Conservation (phyloP, 2,797 vertebrate species). For the Poecilia picta region DNA sequence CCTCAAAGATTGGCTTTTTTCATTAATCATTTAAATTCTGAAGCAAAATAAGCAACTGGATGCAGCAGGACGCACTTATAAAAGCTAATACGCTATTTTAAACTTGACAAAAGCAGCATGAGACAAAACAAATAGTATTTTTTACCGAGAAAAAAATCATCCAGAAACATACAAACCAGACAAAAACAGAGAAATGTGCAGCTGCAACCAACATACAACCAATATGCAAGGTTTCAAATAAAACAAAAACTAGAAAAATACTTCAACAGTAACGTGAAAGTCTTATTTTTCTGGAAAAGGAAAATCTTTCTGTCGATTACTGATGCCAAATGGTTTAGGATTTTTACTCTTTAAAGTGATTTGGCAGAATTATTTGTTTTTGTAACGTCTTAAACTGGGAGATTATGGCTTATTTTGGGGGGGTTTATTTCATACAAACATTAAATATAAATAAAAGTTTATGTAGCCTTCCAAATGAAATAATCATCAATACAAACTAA, state of each 20-base stretch:
- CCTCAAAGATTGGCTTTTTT: not conserved
- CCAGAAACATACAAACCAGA: not conserved
- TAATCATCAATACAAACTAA: too few species aligned
- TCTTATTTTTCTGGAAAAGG: not conserved
- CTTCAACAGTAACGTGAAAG: not conserved
- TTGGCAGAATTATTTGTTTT: too few species aligned
- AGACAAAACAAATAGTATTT: not conserved
- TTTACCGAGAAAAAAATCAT: not conserved
- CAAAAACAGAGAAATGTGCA: not conserved
- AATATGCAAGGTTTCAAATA: not conserved
- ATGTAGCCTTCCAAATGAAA: too few species aligned
- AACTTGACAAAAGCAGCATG: not conserved
- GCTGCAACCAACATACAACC: not conserved
- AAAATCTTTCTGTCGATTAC: not conserved
- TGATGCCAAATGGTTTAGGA: not conserved
- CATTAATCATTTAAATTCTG: not conserved
- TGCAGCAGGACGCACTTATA: not conserved
- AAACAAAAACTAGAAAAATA: not conserved
- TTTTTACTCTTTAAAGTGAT: not conserved
- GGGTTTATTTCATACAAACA: too few species aligned
- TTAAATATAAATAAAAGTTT: too few species aligned
- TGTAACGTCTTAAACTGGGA: not conserved
- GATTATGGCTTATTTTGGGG: too few species aligned
- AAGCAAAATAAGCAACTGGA: not conserved
- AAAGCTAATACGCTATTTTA: not conserved